Evolutionary conservation across 2,113 vertebrate species (phyloP), one percentile per base, ranked within the genome.

Genomic region (Felis chaus): DNA sequence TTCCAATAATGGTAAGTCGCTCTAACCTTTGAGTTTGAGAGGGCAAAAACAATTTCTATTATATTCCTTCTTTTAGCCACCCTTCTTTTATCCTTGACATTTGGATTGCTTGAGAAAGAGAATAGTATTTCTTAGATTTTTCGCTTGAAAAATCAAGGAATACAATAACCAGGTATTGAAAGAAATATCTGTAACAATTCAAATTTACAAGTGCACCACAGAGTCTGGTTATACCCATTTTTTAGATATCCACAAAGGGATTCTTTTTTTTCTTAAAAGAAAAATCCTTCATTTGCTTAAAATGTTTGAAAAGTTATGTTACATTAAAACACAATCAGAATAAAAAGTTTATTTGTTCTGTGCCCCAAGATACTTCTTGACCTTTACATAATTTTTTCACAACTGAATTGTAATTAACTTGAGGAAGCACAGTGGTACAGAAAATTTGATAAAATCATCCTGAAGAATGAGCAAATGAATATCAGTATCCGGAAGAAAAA

Each of bases 1-100:
- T 95, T 95, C 27, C 55, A 91, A 36, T 95, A 93, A 86, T 9
- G 9, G 33, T 53, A 1, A 71, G 7, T 89, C 21, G 65, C 19
- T 89, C n/a, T 78, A 84, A 91, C 33, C 79, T 96, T 74, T 95
- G 71, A 69, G n/a, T 86, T 71, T 91, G 53, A 89, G n/a, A 92
- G 63, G 68, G 29, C 53, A 92, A 92, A 96, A 89, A 21, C 31
- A 94, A 91, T 94, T 94, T 97, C 55, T 96, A 65, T 10, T 97
- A 63, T 39, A 92, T 81, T 90, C 36, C 15, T 83, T 92, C 90
- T 78, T 39, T 78, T 79, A 85, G 82, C 33, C 39, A 76, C 25
- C 80, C 61, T 94, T 87, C 13, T 84, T 93, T 85, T 71, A 93
- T 89, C 61, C 4, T 94, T 93, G n/a, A 93, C 25, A 89, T 92